Conservation (phyloP, 2,888 invertebrate species). For the Lathronympha strigana region DNA sequence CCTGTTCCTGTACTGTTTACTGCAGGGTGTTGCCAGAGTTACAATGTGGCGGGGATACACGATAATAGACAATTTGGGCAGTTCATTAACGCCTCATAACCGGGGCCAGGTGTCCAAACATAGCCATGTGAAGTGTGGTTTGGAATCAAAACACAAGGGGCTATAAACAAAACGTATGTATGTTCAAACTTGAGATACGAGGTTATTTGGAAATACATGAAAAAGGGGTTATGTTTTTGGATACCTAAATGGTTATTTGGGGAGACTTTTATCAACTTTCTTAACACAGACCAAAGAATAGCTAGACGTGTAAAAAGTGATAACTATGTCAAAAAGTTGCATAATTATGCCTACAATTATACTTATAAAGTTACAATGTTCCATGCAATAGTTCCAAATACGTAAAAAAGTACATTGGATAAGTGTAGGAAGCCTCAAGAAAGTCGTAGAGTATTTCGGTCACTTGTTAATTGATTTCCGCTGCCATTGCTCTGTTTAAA, state of each 20-base stretch:
- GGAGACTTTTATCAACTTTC: too few species aligned
- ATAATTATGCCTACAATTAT: too few species aligned
- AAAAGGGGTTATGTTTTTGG: too few species aligned
- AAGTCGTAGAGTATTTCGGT: constrained; percentile 20
- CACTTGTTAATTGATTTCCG: constrained; percentile 20
- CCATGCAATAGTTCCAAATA: too few species aligned
- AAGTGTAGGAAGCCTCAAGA: not conserved
- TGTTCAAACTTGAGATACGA: not conserved
- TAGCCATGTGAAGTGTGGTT: constrained; percentile 34
- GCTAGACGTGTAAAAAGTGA: too few species aligned
- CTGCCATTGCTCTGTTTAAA: constrained; percentile 12
- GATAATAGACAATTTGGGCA: constrained; percentile 42
- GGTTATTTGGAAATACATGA: not conserved
- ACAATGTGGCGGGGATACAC: constrained; percentile 30
- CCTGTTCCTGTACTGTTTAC: not conserved
- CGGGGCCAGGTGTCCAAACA: constrained; percentile 47
- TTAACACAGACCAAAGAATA: too few species aligned
- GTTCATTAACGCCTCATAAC: constrained; percentile 43
- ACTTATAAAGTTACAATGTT: too few species aligned
- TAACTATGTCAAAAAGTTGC: too few species aligned
- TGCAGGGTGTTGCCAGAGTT: not conserved
- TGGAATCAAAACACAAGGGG: constrained; percentile 32
- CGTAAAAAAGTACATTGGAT: too few species aligned
- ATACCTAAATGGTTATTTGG: too few species aligned
- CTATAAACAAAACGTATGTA: not conserved